phyloP scores from a whole-genome alignment of 2,797 vertebrate species.

The Etheostoma perlongum region DNA sequence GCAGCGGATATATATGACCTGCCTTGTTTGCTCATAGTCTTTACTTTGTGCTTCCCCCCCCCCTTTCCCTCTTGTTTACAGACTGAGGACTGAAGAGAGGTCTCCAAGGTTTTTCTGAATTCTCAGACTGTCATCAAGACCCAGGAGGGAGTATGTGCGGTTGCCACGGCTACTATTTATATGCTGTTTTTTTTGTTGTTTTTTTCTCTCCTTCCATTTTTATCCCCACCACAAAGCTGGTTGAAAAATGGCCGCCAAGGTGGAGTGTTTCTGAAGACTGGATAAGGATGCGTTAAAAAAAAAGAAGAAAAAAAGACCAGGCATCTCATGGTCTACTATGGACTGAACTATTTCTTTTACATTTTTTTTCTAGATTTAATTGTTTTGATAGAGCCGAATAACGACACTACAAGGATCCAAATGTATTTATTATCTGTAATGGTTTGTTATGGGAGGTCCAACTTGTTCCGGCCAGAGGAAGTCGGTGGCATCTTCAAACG shows the following conservation, averaged over 20 bases:
- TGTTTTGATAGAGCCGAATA: constrained; percentile 83
- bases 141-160: constrained; percentile 79
- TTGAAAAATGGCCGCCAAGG: constrained; percentile 78
- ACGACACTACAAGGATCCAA: constrained; percentile 87
- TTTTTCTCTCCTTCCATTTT: constrained; percentile 1
- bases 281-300: constrained; percentile 74
- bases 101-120: constrained; percentile 77
- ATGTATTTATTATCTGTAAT: constrained; percentile 93
- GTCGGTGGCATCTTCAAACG: constrained; percentile 37
- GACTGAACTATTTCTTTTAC: constrained; percentile 66
- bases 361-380: constrained; percentile 67
- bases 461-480: constrained; percentile 50
- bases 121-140: constrained; percentile 82
- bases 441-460: constrained; percentile 57
- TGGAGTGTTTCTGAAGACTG: constrained; percentile 65
- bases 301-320: constrained; percentile 70
- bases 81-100: constrained; percentile 83
- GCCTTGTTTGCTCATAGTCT: constrained; percentile 56
- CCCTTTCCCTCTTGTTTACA: constrained; percentile 70
- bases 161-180: constrained; percentile 82
- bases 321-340: constrained; percentile 70
- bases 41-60: constrained; percentile 32
- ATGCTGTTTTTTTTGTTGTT: constrained; percentile 56
- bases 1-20: constrained; percentile 1
- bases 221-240: constrained; percentile 56